Evolutionary conservation across 2,888 invertebrate genomes (phyloP), one percentile per base, ranked within the genome.

Genomic region (Pristionchus japonicus): DNA sequence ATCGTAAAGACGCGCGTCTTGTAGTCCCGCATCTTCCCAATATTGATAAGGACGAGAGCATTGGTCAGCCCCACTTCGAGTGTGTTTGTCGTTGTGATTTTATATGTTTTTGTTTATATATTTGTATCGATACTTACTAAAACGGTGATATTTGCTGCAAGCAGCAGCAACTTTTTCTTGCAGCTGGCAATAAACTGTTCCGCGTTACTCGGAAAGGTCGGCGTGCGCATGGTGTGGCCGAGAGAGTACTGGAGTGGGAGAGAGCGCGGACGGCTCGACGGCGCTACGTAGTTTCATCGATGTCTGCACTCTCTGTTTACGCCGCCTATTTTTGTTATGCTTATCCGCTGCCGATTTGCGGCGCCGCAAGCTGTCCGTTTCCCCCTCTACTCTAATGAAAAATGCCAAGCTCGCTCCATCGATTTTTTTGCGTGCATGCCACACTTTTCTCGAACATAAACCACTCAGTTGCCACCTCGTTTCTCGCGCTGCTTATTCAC

Each of bases 221-320:
- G 15, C 43, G 7, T 3, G n/a, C 40, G 77, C 40, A 34, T 77
- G 77, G 77, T 77, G 77, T 34, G 77, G 23, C 20, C n/a, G 77
- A 77, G 77, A 77, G 77, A 77, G 77, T 27, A 47, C 27, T 3
- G 27, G 77, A 77, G 40, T n/a, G 37, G 37, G 74, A 77, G 77
- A 77, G 77, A 77, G 77, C 70, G 15, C 13, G 34, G 34, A 67
- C 23, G 57, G 57, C 70, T 15, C 70, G 37, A 13, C 31, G n/a
- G 77, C 43, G 77, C 77, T 43, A 77, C 77, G 77, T 77, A 77
- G 77, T 77, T 77, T 77, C 77, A 77, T 77, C 77, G 77, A 77
- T 77, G 77, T 47, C 23, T 27, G 77, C 77, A 77, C 77, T 77
- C 27, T 43, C n/a, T 77, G 77, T 77, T 77, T 77, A 77, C 43